Evolutionary conservation across 2,797 vertebrate genomes (phyloP).

Genomic region (Gastrophryne carolinensis): DNA sequence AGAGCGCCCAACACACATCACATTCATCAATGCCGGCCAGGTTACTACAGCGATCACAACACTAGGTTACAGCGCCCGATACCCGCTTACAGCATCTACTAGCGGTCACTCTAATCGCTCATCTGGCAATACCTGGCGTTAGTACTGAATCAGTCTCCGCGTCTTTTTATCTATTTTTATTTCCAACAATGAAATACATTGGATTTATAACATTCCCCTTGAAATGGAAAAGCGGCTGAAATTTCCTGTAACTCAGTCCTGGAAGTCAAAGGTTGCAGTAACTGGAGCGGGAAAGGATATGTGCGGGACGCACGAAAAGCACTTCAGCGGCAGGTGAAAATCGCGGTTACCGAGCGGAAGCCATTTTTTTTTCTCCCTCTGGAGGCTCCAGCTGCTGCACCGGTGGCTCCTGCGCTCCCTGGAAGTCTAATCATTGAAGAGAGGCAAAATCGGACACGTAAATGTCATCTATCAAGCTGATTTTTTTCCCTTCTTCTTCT

Average conservation of each 20-base stretch:
- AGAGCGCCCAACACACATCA: no score
- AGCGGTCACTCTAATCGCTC: no score
- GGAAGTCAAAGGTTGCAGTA: constrained; percentile 41
- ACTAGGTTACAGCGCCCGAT: no score
- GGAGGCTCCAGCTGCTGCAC: no score
- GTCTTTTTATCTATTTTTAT: no score
- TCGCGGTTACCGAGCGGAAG: constrained; percentile 4
- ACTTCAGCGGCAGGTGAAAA: constrained; percentile 13
- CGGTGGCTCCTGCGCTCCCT: neutral
- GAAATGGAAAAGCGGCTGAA: neutral
- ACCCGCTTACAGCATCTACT: no score
- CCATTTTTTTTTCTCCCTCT: neutral
- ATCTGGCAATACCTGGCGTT: no score
- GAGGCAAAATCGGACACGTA: constrained; percentile 10
- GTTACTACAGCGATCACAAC: no score
- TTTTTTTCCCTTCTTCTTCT: neutral
- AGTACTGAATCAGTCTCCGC: no score
- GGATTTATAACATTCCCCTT: no score
- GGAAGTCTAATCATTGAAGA: constrained; percentile 21
- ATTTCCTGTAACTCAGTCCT: neutral
- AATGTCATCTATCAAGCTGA: constrained; percentile 24
- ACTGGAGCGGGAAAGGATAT: constrained; percentile 42
- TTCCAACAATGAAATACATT: no score
- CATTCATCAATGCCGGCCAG: no score
- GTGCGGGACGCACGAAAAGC: neutral